Conservation (phyloP, 2,113 vertebrate species). For the Pandion haliaetus region DNA sequence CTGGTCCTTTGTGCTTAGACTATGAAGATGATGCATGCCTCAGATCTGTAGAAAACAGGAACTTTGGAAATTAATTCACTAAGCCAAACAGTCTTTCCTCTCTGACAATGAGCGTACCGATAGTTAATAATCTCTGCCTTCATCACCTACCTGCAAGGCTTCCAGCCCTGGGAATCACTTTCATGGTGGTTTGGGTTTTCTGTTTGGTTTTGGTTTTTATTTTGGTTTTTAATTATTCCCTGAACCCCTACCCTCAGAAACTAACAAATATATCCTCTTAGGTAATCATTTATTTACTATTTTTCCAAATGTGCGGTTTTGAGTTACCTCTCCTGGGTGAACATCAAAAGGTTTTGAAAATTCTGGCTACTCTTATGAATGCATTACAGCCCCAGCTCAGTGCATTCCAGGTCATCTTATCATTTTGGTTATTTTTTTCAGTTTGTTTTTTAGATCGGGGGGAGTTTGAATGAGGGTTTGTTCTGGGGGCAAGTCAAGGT, state of each 20-base stretch:
- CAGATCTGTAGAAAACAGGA: background rate
- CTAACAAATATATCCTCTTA: background rate
- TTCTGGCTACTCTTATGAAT: background rate
- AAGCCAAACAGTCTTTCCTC: background rate
- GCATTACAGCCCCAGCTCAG: background rate
- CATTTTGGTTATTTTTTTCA: background rate
- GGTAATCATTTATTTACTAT: background rate
- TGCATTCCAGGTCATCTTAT: background rate
- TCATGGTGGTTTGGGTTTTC: accelerated
- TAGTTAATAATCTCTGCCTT: background rate
- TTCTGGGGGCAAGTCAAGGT: background rate
- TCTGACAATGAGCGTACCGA: background rate
- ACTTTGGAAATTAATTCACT: background rate
- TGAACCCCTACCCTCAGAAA: background rate
- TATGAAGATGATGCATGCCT: background rate
- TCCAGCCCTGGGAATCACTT: background rate
- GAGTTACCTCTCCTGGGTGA: background rate
- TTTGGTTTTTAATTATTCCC: background rate
- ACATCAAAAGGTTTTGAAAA: background rate
- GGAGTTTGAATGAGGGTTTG: background rate
- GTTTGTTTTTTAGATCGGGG: background rate
- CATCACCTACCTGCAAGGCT: background rate
- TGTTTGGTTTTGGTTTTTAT: background rate
- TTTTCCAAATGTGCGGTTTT: background rate
- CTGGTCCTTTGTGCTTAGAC: background rate